Evolutionary conservation across 2,113 vertebrate species (phyloP).

Genomic region (Numida meleagris): DNA sequence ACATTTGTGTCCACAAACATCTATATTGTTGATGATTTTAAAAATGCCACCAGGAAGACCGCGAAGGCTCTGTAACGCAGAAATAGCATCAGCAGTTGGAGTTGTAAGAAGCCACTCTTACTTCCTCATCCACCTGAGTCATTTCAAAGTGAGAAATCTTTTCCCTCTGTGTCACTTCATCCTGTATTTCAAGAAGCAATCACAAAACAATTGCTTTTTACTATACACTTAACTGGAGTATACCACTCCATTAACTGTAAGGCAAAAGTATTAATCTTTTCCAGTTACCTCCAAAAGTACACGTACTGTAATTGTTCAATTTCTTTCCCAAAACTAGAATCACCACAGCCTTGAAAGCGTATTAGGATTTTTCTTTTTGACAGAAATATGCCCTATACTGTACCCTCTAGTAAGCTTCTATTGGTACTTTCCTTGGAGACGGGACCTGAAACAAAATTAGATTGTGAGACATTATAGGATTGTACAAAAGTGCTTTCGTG

Average conservation of each 20-base stretch:
- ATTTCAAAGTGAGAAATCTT: not conserved
- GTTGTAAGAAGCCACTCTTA: not conserved
- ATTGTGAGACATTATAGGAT: slow-evolving; percentile 44
- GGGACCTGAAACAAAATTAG: slow-evolving; percentile 53
- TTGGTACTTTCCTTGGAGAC: slow-evolving; percentile 51
- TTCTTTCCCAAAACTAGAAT: slow-evolving; percentile 33
- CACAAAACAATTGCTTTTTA: not conserved
- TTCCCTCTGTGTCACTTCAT: not conserved
- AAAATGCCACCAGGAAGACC: not conserved
- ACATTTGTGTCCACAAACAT: not conserved
- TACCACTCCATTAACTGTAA: not conserved
- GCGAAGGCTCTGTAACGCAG: not conserved
- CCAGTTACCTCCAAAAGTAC: not conserved
- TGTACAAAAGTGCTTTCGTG: not conserved
- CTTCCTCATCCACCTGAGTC: not conserved
- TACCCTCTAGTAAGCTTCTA: slow-evolving; percentile 38
- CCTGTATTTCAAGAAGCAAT: not conserved
- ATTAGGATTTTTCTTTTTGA: slow-evolving; percentile 46
- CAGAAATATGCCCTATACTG: slow-evolving; percentile 54
- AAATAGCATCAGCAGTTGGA: not conserved
- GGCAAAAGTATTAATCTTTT: not conserved
- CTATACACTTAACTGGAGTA: not conserved
- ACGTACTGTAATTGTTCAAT: slow-evolving; percentile 30
- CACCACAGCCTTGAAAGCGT: not conserved
- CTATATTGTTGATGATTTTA: not conserved